phyloP scores from a whole-genome alignment of 2,113 vertebrate genomes.

The Neopipo cinnamomea region DNA sequence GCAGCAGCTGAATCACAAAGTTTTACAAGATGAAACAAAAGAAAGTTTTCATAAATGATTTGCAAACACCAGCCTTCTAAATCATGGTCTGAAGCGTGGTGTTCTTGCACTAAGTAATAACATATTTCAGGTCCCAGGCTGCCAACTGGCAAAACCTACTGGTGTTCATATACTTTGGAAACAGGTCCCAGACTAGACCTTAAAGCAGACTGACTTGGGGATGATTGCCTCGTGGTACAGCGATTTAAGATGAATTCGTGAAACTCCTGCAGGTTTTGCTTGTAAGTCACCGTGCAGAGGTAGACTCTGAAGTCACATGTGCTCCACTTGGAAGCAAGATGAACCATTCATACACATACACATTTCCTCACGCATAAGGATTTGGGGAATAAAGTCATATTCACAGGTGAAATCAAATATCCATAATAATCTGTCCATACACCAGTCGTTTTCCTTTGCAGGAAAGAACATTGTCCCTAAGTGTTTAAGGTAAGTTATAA shows the following conservation, averaged over 20 bases:
- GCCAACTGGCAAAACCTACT: conserved; percentile 33
- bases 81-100: neutral
- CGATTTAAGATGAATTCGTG: neutral
- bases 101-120: neutral
- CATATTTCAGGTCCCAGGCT: neutral
- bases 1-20: neutral
- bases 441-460: neutral
- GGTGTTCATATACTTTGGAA: conserved; percentile 12
- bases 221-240: neutral
- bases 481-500: neutral
- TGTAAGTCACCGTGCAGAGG: neutral
- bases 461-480: neutral
- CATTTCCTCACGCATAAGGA: neutral
- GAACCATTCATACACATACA: neutral
- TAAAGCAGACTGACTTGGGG: neutral
- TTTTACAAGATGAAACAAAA: conserved; percentile 27
- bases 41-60: neutral
- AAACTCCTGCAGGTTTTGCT: neutral
- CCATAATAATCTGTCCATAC: neutral
- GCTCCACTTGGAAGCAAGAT: neutral
- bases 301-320: neutral
- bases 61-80: neutral
- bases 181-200: neutral
- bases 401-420: neutral
- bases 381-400: neutral